A percentile compares a stretch with the other conserved stretches of the same genome.
Conservation (phyloP, 2,113 vertebrate species). For the Panthera uncia region DNA sequence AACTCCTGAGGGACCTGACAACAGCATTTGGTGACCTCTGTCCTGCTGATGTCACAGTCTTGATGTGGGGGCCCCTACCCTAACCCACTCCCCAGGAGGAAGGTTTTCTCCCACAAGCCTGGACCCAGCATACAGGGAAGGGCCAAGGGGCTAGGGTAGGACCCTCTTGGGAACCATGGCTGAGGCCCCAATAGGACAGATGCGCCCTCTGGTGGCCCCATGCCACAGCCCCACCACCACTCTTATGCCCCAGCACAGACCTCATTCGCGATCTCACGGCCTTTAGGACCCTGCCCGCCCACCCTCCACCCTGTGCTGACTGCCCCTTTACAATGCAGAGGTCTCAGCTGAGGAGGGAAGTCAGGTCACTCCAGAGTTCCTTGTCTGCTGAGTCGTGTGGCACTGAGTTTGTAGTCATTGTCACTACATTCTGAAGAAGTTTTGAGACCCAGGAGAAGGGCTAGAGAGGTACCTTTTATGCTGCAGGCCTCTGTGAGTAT, state of each 20-base stretch:
- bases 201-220: not conserved
- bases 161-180: not conserved
- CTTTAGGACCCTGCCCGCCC: not conserved
- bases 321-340: not conserved
- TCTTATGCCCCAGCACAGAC: not conserved
- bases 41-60: not conserved
- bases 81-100: not conserved
- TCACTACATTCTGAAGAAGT: not conserved
- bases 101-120: not conserved
- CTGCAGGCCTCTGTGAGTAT: not conserved
- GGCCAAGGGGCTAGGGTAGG: not conserved
- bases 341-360: not conserved
- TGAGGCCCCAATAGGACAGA: not conserved
- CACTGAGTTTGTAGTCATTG: not conserved
- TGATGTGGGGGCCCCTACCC: not conserved
- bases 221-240: not conserved
- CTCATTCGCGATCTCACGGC: not conserved
- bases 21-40: not conserved
- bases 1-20: not conserved
- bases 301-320: not conserved
- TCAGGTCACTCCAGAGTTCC: not conserved
- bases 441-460: not conserved
- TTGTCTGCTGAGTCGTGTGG: not conserved
- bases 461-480: not conserved
- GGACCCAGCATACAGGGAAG: not conserved